Evolutionary conservation across 2,888 invertebrate species (phyloP).

Genomic region (Apotomis turbidana): DNA sequence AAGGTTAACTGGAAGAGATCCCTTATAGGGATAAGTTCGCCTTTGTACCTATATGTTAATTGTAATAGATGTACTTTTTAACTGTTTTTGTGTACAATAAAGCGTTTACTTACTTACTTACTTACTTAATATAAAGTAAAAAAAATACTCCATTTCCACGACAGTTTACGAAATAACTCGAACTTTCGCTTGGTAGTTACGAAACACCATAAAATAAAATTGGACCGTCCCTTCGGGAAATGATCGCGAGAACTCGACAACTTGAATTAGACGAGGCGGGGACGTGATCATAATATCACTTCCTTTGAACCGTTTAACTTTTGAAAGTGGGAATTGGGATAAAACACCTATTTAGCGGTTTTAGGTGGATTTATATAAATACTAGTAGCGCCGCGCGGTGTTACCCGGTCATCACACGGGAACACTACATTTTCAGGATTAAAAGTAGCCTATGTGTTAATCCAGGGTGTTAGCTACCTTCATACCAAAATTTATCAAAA

Average conservation of each 20-base stretch:
- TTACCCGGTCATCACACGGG: too few species aligned
- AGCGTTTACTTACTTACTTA: too few species aligned
- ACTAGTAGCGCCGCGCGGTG: neutral
- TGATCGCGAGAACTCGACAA: constrained; percentile 61
- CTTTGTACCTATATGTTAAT: too few species aligned
- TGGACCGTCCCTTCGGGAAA: constrained; percentile 62
- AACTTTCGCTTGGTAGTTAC: constrained; percentile 53
- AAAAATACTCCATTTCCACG: constrained; percentile 20
- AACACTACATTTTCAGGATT: too few species aligned
- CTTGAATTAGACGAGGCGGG: constrained; percentile 67
- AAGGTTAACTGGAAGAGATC: too few species aligned
- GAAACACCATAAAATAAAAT: constrained; percentile 57
- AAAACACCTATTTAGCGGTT: neutral
- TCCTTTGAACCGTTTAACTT: constrained; percentile 38
- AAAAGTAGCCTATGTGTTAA: too few species aligned
- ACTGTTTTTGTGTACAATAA: too few species aligned
- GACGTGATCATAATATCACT: constrained; percentile 63
- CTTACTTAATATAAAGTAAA: too few species aligned
- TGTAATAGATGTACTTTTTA: too few species aligned
- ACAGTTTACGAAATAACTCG: constrained; percentile 51
- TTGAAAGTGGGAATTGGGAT: constrained; percentile 33
- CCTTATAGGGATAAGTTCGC: too few species aligned
- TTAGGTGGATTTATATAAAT: neutral
- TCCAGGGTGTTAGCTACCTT: too few species aligned
- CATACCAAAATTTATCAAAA: too few species aligned